Conservation (phyloP, 2,113 vertebrate species). For the Chiloscyllium plagiosum region DNA sequence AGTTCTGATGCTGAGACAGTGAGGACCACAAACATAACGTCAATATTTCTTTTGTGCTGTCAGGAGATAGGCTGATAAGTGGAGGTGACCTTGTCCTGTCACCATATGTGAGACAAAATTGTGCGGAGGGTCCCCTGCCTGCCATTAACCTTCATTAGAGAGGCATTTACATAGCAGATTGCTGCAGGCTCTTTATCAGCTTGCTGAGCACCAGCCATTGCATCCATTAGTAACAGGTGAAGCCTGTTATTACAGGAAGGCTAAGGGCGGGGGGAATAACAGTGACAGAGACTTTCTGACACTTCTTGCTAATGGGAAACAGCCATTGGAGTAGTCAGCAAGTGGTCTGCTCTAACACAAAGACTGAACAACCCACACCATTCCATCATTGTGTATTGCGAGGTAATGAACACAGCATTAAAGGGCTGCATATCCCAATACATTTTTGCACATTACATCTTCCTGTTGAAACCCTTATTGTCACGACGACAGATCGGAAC, state of each 20-base stretch:
- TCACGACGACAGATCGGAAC: too few species aligned
- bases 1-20: background rate
- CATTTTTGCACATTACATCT: background rate
- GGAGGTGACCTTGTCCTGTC: constrained; percentile 21
- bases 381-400: background rate
- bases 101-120: background rate
- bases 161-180: constrained; percentile 12
- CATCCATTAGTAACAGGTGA: constrained; percentile 13
- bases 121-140: background rate
- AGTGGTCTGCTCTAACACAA: background rate
- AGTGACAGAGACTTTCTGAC: background rate
- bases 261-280: background rate
- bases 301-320: background rate
- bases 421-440: background rate
- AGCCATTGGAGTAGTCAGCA: background rate
- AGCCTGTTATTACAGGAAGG: constrained; percentile 3
- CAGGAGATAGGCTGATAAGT: background rate
- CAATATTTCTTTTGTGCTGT: background rate
- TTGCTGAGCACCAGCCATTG: background rate
- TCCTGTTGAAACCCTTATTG: background rate
- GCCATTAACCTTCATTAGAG: background rate
- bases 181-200: constrained; percentile 23
- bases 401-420: background rate
- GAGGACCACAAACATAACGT: background rate
- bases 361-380: background rate